Base-by-base conservation (phyloP, 2,113 vertebrate species). In the Abramis brama region DNA sequence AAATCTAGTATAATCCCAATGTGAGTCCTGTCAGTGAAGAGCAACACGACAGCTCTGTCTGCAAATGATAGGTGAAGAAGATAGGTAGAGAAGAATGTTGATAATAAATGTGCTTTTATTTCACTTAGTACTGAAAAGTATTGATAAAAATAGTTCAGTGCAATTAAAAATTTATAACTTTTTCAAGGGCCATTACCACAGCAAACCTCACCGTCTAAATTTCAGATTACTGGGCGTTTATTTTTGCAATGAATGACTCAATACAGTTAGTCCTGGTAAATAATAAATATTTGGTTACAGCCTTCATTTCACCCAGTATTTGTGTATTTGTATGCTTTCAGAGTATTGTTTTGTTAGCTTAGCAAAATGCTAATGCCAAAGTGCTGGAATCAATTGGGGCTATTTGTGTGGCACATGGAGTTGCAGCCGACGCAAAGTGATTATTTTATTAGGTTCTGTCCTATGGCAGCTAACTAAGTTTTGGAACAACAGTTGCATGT, bases 301-400 rank as follows among this genome's bases (percentile, higher is more conserved):
- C n/a, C n/a, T 62, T 12, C 10, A 25, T 62, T 21, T 27, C 27
- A 27, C 27, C 27, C 27, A 27, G 1, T 27, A 27, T 27, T 27
- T 27, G 27, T 27, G 27, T 27, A 27, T 27, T 27, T 27, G 27
- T 27, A 27, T 27, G 27, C 27, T 27, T 27, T 21, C 52, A 21
- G 52, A 57, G 6, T 57, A 57, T 21, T 19, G 6, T 57, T 19
- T 21, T 57, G 17, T 55, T 68, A 68, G 64, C 30, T 70, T 70
- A 70, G 66, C 66, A 68, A 36, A 17, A 70, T 70, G 66, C 66
- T 39, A 70, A 68, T 36, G 64, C 30, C 30, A 68, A 21, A 70
- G 6, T 21, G 7, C 30, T 70, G 30, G 17, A 36, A 70, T 70
- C 1, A 36, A 33, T 10, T 66, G n/a, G n/a, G 62, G 25, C 25